phyloP scores from a whole-genome alignment of 2,888 invertebrate genomes.

The Apotomis capreana region DNA sequence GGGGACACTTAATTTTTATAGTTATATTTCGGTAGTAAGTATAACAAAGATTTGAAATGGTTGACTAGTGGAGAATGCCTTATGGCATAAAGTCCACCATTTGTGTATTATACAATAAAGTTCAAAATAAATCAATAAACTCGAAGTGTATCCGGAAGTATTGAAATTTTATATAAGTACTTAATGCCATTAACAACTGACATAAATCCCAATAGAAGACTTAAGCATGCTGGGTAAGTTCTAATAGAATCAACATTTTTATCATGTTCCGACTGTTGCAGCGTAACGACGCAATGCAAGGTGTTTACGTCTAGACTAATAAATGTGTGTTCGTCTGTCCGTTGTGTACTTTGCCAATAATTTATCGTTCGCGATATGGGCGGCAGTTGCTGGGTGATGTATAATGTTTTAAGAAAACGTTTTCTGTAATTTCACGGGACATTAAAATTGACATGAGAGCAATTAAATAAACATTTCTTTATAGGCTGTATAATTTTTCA shows the following conservation, averaged over 20 bases:
- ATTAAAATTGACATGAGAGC: conserved; percentile 22
- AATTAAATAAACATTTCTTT: conserved; percentile 24
- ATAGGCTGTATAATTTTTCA: conserved; percentile 9
- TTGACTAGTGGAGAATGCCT: no score
- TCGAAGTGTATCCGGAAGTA: no score
- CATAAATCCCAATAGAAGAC: no score
- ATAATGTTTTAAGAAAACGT: conserved; percentile 4
- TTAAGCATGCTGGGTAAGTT: neutral
- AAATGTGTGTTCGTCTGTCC: conserved; percentile 27
- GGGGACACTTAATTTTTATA: neutral
- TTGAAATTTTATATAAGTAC: no score
- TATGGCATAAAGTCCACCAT: no score
- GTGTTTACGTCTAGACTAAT: conserved; percentile 20
- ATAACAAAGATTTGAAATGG: no score
- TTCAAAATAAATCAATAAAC: no score
- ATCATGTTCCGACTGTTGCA: neutral
- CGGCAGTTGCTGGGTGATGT: conserved; percentile 17
- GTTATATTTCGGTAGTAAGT: neutral
- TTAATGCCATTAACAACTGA: no score
- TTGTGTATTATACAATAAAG: no score
- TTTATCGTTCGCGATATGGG: conserved; percentile 23
- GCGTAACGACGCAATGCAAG: conserved; percentile 35
- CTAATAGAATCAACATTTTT: neutral
- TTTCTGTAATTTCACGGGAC: conserved; percentile 28
- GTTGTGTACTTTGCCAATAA: conserved; percentile 18